Evolutionary conservation across 2,113 vertebrate species (phyloP), one percentile per base, ranked within the genome.

Genomic region (Nanorana parkeri): DNA sequence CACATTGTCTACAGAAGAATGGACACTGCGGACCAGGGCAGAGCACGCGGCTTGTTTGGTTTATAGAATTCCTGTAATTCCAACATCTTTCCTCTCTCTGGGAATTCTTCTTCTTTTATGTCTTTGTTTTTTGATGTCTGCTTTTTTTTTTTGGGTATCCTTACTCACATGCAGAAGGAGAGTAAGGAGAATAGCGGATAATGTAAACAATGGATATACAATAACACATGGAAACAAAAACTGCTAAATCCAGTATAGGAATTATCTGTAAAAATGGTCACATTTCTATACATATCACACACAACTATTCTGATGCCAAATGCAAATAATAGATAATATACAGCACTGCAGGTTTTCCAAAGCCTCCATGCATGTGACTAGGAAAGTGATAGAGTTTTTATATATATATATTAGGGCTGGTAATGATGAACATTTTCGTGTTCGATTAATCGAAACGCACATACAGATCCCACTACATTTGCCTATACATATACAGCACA

Each of bases 31-130:
- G 69, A 47, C 16, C 58, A 19, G 58, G 68, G 68, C 78, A 80
- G 68, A 63, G 56, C 58, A 81, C 68, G 36, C 24, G 26, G 60
- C 61, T 74, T 81, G 79, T 74, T 74, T 81, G 79, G 69, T 58
- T 81, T 66, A 73, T 26, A 47, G 80, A 41, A 81, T 81, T 81
- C 69, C 69, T 81, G 80, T 74, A 81, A 81, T 81, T 75, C 69
- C 80, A 74, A 58, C 80, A 81, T 74, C 80, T 81, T 81, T 75
- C 69, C 69, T 81, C 80, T 74, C 80, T 81, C 69, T 75, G 80
- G 69, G 69, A 74, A 81, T 81, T 75, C 47, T 67, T 28, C 17
- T 55, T 74, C 61, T 75, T 81, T 74, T 73, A 75, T 74, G 51
- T 81, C 17, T 81, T 72, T 74, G 51, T 75, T 47, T 74, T 80